Evolutionary conservation across 2,113 vertebrate genomes (phyloP), one percentile per base, ranked within the genome.

Genomic region (Strix uralensis): DNA sequence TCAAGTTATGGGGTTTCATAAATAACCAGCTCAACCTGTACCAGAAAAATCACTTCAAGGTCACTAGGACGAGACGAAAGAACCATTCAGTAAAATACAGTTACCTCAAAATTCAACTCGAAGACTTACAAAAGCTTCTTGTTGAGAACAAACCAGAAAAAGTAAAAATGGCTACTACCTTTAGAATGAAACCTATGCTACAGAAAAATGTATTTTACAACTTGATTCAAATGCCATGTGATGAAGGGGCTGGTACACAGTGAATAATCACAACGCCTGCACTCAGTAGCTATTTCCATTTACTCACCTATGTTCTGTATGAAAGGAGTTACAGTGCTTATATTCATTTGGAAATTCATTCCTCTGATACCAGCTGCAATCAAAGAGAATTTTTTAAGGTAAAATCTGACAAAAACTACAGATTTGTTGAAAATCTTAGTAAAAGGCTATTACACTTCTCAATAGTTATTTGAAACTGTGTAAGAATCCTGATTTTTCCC

Each of bases 221-320:
- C n/a, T 42, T 15, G 17, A 51, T 75, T 69, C 58, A 23, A 81
- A 20, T 6, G 10, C 21, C 36, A 8, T 9, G 17, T 52, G 44
- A 25, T 18, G n/a, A 57, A 62, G 34, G 25, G 46, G 36, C 11
- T 70, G 36, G 51, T 22, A 38, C 0, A 0, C 10, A 42, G 52
- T 9, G 27, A 62, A 62, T 18, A 29, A n/a, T 17, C 5, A 13
- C 22, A 81, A 75, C 67, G n/a, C 19, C 30, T 71, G 49, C 54
- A 10, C 59, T 69, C 42, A 32, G 20, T 2, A 54, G 15, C 14
- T 47, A 11, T 40, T 47, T 25, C 67, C 22, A 81, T 52, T 63
- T 55, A 96, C 98, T 98, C 80, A 98, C 98, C 97, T 0, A 97
- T 15, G 29, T 71, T 87, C 13, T 92, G 95, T 23, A 77, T 18